Base-by-base conservation (phyloP, 2,888 invertebrate genomes). In the Agrochola circellaris region DNA sequence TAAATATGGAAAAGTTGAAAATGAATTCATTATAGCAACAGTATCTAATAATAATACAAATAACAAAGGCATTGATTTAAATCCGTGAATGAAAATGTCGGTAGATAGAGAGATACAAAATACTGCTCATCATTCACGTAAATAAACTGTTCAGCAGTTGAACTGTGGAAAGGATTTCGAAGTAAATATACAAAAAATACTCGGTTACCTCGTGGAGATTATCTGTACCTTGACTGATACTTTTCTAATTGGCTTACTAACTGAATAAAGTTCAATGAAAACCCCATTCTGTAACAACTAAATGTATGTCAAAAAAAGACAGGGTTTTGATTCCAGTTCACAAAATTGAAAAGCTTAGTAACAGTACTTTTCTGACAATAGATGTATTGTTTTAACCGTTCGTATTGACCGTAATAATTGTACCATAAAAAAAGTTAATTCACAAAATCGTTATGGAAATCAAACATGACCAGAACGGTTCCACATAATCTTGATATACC, bases 281-380 rank as follows among this genome's bases (percentile, higher is more conserved):
- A 54, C 17, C 15, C 23, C 9, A 60, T 58, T n/a, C 26, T 34
- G 9, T 67, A 26, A 30, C 42, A 68, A 0, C 3, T 20, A 71
- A 75, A 84, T 80, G 20, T 73, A 70, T 65, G 61, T 70, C 72
- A 75, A 80, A 84, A 68, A 84, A 80, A 68, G 69, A n/a, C 60
- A 60, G 61, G 66, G 51, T 17, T 83, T 15, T 67, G 34, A 71
- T 74, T 75, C 13, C 45, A 60, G 62, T 62, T 61, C 69, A 70
- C 69, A 73, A 83, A 73, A 73, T 70, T 68, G 54, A 69, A 83
- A 79, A 84, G 58, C 54, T 26, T 48, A 48, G 11, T 70, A 83
- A 84, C 82, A 60, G 82, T 84, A 74, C 42, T 71, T 60, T 82
- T 20, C 30, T 66, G 69, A 84, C 84, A 82, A 84, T 82, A 70